These are phyloP conservation scores for Enoplosus armatus DNA, from an alignment of 2,797 vertebrate species.

Conservation along the genomic window DNA sequence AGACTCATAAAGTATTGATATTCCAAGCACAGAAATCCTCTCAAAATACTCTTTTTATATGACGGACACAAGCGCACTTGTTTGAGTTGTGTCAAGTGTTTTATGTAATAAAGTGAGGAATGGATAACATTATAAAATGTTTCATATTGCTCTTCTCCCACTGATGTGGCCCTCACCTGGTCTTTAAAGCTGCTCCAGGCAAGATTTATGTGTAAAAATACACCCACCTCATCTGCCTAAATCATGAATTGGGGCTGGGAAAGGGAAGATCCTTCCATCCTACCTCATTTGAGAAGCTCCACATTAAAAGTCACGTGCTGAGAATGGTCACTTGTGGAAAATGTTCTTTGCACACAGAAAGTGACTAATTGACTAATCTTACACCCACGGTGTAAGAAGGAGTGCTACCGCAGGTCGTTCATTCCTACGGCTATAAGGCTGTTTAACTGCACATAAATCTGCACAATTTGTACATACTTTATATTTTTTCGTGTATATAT, in stretches of 20 bases:
- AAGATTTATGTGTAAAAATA: conserved; percentile 38
- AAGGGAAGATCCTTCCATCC: conserved; percentile 1
- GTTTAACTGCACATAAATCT: too few species aligned
- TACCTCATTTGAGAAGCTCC: not conserved
- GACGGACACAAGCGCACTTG: conserved; percentile 21
- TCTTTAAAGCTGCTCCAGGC: conserved; percentile 29
- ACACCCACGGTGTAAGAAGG: too few species aligned
- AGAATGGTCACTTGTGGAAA: not conserved
- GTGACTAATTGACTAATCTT: conserved; percentile 25
- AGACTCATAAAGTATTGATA: conserved; percentile 52
- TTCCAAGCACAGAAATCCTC: conserved; percentile 29
- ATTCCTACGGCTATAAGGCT: too few species aligned
- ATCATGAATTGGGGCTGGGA: conserved; percentile 21
- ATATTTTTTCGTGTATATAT: too few species aligned
- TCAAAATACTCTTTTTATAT: conserved; percentile 19
- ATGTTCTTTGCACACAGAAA: conserved; percentile 7
- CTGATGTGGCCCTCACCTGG: conserved; percentile 1
- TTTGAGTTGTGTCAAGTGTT: conserved; percentile 34
- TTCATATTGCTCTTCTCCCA: conserved; percentile 28
- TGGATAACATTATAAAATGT: conserved; percentile 19
- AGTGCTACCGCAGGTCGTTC: too few species aligned
- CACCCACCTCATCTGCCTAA: conserved; percentile 17
- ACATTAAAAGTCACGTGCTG: conserved; percentile 28
- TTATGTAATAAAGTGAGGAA: conserved; percentile 26
- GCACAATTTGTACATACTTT: too few species aligned